Evolutionary conservation across 2,797 vertebrate genomes (phyloP).

Genomic region (Micrastur ruficollis): DNA sequence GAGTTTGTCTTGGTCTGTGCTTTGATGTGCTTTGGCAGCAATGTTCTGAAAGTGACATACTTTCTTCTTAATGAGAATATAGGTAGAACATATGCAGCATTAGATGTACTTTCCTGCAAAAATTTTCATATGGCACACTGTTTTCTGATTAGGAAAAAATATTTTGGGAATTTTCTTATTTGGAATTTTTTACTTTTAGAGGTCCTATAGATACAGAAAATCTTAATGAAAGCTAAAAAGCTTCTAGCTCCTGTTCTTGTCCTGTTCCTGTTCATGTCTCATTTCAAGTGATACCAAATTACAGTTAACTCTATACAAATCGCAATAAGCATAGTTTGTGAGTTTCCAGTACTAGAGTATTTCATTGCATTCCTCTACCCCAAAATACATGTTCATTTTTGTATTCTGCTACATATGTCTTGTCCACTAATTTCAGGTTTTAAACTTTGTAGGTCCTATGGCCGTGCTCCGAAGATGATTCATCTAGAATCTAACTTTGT

Average conservation of each 20-base stretch:
- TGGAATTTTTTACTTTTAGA: background rate
- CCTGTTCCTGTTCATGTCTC: too few species aligned
- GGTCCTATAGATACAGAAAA: background rate
- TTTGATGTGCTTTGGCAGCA: background rate
- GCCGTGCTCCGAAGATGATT: constrained; percentile 98
- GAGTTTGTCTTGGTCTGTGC: background rate
- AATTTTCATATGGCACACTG: background rate
- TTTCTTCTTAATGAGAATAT: background rate
- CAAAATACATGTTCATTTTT: background rate
- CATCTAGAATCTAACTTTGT: constrained; percentile 98
- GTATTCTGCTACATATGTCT: background rate
- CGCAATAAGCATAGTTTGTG: background rate
- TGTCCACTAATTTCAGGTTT: background rate
- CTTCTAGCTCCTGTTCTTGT: background rate
- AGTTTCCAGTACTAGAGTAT: background rate
- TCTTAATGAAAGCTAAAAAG: background rate
- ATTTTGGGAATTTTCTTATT: background rate
- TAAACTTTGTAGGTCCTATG: constrained; percentile 86
- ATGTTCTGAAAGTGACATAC: background rate
- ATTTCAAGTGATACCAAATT: background rate
- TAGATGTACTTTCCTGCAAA: background rate
- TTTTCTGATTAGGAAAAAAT: background rate
- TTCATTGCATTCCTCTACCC: background rate
- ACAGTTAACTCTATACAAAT: background rate
- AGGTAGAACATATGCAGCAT: background rate